Conservation (phyloP, 2,888 invertebrate genomes). For the Lampropteryx suffumata region DNA sequence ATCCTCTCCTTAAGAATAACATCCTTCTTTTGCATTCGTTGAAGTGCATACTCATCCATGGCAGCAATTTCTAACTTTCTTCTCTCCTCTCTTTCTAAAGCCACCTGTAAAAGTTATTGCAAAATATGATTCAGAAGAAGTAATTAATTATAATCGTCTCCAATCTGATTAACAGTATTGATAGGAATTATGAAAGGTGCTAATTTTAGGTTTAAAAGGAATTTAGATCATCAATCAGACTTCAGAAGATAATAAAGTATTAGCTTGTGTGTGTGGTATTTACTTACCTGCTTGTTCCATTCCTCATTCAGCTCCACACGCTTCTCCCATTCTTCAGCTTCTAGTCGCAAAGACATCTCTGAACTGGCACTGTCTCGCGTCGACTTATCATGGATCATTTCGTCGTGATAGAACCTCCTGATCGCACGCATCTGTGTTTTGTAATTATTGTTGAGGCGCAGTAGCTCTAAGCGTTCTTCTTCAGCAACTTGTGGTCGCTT, state of each 20-base stretch:
- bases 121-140: too few relatives aligned
- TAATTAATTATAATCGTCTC: too few relatives aligned
- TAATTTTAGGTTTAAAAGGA: too few relatives aligned
- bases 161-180: too few relatives aligned
- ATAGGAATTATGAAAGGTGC: too few relatives aligned
- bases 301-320: conserved; percentile 85
- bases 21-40: conserved; percentile 65
- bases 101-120: conserved; percentile 52
- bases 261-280: too few relatives aligned
- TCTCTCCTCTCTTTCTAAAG: conserved; percentile 82
- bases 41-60: conserved; percentile 72
- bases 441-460: conserved; percentile 87
- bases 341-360: conserved; percentile 78
- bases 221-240: too few relatives aligned
- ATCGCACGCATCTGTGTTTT: conserved; percentile 84
- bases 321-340: conserved; percentile 84
- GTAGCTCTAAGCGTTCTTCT: conserved; percentile 86
- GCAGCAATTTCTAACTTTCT: conserved; percentile 73
- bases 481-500: conserved; percentile 79
- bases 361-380: conserved; percentile 78
- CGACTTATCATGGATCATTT: conserved; percentile 76
- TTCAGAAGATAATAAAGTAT: too few relatives aligned
- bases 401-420: conserved; percentile 77
- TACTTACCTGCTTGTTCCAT: conserved; percentile 86
- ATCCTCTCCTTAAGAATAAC: conserved; percentile 46